These are phyloP conservation scores for Dromiciops gliroides DNA, from an alignment of 2,113 vertebrate genomes.

Conservation along the genomic window DNA sequence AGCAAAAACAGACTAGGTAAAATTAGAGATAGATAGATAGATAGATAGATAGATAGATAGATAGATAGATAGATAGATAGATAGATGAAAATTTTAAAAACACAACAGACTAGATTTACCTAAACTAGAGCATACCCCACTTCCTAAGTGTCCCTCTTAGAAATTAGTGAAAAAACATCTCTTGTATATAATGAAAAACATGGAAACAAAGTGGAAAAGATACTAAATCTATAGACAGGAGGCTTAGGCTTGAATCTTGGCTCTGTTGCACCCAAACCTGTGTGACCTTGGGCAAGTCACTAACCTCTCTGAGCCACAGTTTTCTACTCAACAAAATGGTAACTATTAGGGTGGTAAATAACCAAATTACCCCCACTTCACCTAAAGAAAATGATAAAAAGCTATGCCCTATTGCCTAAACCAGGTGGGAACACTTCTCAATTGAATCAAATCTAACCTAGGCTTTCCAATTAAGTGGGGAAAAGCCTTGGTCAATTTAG, in stretches of 20 bases:
- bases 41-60: too few species aligned
- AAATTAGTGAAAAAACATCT: neutral
- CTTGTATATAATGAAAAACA: neutral
- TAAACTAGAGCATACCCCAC: neutral
- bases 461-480: neutral
- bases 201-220: neutral
- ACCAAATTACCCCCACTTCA: neutral
- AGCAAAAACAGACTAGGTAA: neutral
- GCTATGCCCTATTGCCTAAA: neutral
- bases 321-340: neutral
- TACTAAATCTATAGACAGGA: neutral
- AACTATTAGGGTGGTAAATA: neutral
- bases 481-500: neutral
- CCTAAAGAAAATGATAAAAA: neutral
- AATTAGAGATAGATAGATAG: too few species aligned
- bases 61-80: too few species aligned
- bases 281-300: neutral
- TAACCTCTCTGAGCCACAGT: neutral
- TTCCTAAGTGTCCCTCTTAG: neutral
- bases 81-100: too few species aligned
- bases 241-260: neutral
- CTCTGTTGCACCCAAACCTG: neutral
- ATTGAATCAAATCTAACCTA: neutral
- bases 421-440: neutral
- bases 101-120: neutral